These are phyloP conservation scores for Macrochelys suwanniensis DNA, from an alignment of 2,797 vertebrate genomes.

Conservation along the genomic window DNA sequence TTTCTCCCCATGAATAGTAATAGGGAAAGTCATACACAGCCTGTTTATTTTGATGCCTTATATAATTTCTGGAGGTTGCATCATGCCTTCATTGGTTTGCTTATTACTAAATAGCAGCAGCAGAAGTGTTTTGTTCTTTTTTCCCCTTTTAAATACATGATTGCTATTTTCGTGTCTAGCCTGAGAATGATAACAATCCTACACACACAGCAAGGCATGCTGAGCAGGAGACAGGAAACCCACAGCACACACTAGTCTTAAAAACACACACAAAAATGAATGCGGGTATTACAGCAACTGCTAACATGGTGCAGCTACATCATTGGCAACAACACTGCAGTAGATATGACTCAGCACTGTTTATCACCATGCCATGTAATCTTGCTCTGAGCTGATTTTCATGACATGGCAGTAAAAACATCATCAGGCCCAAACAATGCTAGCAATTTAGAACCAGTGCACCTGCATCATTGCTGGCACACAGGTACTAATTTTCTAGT, in stretches of 20 bases:
- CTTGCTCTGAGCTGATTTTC: background rate
- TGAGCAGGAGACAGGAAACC: background rate
- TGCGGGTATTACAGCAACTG: fast-evolving
- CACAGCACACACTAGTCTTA: background rate
- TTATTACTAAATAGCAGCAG: background rate
- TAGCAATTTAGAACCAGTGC: background rate
- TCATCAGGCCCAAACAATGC: background rate
- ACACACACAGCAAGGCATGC: background rate
- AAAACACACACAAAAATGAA: background rate
- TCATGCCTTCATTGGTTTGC: background rate
- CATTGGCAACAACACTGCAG: background rate
- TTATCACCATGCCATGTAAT: background rate
- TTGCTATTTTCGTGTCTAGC: background rate
- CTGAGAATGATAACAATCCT: background rate
- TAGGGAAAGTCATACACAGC: background rate
- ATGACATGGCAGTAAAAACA: background rate
- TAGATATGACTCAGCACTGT: fast-evolving
- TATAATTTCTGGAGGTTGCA: background rate
- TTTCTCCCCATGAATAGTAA: background rate
- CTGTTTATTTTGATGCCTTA: background rate
- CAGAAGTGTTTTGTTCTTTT: background rate
- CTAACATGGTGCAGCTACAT: fast-evolving
- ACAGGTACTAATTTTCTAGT: background rate
- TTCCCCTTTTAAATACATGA: background rate
- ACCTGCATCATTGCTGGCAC: background rate